phyloP scores from a whole-genome alignment of 2,888 invertebrate species.

The Psococerastis gibbosa region DNA sequence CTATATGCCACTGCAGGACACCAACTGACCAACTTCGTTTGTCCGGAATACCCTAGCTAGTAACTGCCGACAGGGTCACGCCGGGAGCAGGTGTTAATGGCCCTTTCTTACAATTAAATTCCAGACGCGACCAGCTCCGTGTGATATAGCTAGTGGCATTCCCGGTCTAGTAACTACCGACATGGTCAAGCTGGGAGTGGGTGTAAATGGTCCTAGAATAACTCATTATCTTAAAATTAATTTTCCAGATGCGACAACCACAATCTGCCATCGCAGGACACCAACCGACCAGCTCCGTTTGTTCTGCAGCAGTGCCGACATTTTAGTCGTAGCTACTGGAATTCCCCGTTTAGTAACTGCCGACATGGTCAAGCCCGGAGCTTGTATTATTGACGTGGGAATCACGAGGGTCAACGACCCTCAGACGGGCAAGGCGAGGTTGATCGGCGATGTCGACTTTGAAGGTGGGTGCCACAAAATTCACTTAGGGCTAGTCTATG shows the following conservation, averaged over 20 bases:
- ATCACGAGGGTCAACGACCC: constrained; percentile 49
- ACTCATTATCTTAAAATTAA: no score
- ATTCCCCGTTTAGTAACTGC: constrained; percentile 53
- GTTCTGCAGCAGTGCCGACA: constrained; percentile 54
- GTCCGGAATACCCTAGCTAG: no score
- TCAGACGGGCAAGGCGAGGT: constrained; percentile 41
- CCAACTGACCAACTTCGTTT: constrained; percentile 62
- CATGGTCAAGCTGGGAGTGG: constrained; percentile 78
- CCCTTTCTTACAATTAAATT: no score
- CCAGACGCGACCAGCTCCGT: no score
- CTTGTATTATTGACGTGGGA: constrained; percentile 77
- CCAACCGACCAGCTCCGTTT: constrained; percentile 52
- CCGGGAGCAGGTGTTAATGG: no score
- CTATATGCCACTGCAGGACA: constrained; percentile 76
- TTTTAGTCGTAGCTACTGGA: constrained; percentile 59
- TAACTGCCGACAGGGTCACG: no score
- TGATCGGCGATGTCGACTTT: constrained; percentile 82
- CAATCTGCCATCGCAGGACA: constrained; percentile 76
- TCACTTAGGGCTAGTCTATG: no score
- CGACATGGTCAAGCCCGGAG: constrained; percentile 77
- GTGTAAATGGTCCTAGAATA: constrained; percentile 78
- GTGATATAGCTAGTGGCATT: constrained; percentile 54
- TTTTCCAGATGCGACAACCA: constrained; percentile 73
- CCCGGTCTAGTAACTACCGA: constrained; percentile 55
- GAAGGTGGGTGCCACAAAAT: constrained; percentile 44